Conservation (phyloP, 2,113 vertebrate genomes). For the Serilophus lunatus region DNA sequence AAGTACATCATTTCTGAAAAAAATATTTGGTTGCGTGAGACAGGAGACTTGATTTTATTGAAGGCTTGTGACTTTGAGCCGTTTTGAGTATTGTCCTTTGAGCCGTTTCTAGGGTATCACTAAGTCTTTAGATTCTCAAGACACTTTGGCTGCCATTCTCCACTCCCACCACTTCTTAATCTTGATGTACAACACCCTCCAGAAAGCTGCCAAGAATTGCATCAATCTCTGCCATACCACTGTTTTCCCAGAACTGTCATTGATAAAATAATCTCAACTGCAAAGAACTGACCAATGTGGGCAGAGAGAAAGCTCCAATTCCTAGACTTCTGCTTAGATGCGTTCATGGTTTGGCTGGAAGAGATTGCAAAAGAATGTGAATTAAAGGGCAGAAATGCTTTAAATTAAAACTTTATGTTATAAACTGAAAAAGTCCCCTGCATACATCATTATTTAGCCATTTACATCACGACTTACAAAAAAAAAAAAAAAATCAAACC, state of each 20-base stretch:
- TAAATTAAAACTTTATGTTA: neutral
- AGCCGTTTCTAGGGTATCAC: neutral
- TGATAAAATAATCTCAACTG: neutral
- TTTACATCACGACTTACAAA: neutral
- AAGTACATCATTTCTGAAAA: neutral
- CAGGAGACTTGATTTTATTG: neutral
- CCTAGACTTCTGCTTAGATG: neutral
- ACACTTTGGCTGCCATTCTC: neutral
- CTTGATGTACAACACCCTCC: neutral
- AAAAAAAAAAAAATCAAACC: neutral
- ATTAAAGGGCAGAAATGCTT: neutral
- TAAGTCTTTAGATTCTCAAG: neutral
- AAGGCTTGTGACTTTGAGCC: neutral
- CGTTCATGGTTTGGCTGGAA: neutral
- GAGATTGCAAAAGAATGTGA: neutral
- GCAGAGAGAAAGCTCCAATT: neutral
- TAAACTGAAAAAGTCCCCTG: neutral
- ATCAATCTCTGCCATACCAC: neutral
- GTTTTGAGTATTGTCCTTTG: too few species aligned
- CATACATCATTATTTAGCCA: neutral
- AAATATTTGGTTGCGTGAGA: neutral
- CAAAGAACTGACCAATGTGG: neutral
- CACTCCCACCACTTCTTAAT: neutral
- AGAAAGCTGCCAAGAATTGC: neutral
- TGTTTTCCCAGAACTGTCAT: neutral